These are phyloP conservation scores for Coelopa pilipes DNA, from an alignment of 2,888 invertebrate species.

Conservation along the genomic window DNA sequence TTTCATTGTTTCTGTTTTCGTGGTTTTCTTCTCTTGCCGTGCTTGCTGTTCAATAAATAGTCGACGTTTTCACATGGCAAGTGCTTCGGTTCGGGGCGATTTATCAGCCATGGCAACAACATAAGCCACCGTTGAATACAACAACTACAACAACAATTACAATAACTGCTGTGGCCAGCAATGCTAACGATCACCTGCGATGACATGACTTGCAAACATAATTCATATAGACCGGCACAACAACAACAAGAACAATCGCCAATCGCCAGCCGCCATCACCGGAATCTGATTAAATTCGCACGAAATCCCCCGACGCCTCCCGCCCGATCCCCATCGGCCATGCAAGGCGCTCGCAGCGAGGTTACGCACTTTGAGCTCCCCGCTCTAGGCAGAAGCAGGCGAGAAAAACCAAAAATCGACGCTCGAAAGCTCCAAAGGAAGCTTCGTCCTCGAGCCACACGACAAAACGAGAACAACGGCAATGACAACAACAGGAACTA, in stretches of 20 bases:
- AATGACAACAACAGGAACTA: background rate
- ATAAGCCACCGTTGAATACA: background rate
- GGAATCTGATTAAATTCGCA: background rate
- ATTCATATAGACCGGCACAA: constrained; percentile 33
- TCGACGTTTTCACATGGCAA: background rate
- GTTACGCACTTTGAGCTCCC: background rate
- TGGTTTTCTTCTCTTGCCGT: background rate
- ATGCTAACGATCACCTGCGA: background rate
- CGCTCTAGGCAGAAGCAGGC: background rate
- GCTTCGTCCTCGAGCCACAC: background rate
- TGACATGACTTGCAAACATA: constrained; percentile 49
- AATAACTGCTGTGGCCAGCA: background rate
- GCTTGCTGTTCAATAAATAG: constrained; percentile 20
- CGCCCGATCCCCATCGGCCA: background rate
- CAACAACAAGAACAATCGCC: background rate
- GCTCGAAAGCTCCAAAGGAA: background rate
- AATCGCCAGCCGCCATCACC: too few relatives aligned
- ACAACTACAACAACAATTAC: background rate
- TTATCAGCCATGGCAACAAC: constrained; percentile 43
- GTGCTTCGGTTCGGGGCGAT: constrained; percentile 42
- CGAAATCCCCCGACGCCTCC: background rate
- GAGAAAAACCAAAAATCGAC: background rate
- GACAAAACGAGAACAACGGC: background rate
- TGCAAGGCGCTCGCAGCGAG: background rate
- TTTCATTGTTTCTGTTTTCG: background rate